Percentiles rank a stretch among this genome's conserved stretches.
phyloP scores from a whole-genome alignment of 2,888 invertebrate species.

The Xanthorhoe designata region DNA sequence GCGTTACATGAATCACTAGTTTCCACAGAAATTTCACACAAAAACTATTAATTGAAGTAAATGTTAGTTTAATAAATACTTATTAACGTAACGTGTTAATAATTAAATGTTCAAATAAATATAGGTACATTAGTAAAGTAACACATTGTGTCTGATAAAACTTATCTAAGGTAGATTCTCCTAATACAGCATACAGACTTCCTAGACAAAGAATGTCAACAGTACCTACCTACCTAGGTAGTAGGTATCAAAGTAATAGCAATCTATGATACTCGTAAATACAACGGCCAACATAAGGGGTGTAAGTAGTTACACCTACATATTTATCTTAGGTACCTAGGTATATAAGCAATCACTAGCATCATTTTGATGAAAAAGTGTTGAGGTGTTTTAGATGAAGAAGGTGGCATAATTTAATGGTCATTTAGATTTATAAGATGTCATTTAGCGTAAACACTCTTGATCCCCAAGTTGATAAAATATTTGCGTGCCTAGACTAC shows the following conservation, averaged over 20 bases:
- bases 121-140: not conserved
- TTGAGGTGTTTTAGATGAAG: not conserved
- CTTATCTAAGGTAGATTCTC: not conserved
- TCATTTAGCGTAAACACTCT: too few relatives aligned
- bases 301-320: too few relatives aligned
- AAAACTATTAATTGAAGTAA: constrained; percentile 5
- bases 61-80: not conserved
- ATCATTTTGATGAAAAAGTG: not conserved
- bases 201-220: not conserved
- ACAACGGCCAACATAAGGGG: not conserved
- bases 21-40: constrained; percentile 30
- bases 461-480: not conserved
- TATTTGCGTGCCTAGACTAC: not conserved
- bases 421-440: not conserved
- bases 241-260: not conserved
- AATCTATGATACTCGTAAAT: not conserved
- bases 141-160: not conserved
- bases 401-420: not conserved
- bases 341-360: not conserved
- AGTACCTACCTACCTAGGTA: too few relatives aligned
- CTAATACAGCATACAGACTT: not conserved
- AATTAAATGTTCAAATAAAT: not conserved
- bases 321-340: not conserved
- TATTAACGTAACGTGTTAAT: not conserved
- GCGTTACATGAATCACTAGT: constrained; percentile 28